Conservation (phyloP, 2,797 vertebrate genomes). For the Balearica regulorum region DNA sequence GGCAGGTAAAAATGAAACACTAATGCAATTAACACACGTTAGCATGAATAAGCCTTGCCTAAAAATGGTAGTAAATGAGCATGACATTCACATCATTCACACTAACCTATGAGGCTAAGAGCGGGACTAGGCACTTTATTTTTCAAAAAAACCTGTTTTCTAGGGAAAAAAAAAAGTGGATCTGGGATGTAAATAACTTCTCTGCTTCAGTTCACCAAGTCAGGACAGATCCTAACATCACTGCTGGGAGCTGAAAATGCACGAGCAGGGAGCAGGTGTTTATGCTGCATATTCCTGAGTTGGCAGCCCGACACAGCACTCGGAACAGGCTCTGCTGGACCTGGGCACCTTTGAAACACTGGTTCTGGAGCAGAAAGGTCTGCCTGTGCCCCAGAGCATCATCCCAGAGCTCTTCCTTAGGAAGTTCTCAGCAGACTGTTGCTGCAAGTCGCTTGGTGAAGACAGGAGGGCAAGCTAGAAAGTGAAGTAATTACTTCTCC, state of each 20-base stretch:
- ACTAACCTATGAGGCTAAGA: slow-evolving; percentile 24
- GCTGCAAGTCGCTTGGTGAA: not conserved
- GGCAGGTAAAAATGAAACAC: slow-evolving; percentile 14
- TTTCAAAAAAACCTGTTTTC: not conserved
- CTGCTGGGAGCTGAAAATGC: not conserved
- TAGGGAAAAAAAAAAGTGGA: not conserved
- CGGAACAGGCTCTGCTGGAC: not conserved
- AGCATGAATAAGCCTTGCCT: not conserved
- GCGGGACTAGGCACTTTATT: slow-evolving; percentile 30
- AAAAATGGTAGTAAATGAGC: not conserved
- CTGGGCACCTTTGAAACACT: not conserved
- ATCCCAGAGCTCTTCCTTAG: not conserved
- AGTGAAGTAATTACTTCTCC: not conserved
- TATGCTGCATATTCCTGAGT: not conserved
- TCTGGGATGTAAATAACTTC: not conserved
- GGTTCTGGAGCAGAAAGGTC: not conserved
- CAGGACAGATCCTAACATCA: not conserved
- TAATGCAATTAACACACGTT: not conserved
- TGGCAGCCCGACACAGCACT: not conserved
- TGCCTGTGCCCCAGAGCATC: not conserved
- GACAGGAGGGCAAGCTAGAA: not conserved
- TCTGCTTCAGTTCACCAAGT: not conserved
- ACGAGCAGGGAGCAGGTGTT: not conserved
- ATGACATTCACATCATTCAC: not conserved
- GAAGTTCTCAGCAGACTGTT: not conserved